Evolutionary conservation across 23 tunicate genomes (phyloP), one percentile per base, ranked within the genome.

Genomic region (Ciona savignyi): DNA sequence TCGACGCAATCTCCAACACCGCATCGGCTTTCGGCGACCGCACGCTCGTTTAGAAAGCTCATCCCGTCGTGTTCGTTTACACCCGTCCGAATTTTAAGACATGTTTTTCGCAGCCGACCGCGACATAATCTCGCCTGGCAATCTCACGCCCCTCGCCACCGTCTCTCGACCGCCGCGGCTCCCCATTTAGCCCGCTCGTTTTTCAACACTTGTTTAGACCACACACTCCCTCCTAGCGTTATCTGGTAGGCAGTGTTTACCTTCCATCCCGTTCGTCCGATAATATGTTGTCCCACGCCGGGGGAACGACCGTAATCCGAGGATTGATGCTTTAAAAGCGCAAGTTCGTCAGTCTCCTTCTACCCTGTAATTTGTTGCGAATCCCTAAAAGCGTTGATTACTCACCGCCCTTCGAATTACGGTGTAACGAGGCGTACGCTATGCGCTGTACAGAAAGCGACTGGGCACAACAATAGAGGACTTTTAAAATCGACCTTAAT

Each of bases 281-380:
- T 42, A 42, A 42, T 42, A 42, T 42, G 56, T 42, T 42, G 56
- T 42, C 56, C 56, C 56, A 42, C 56, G 56, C 56, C 9, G 56
- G 56, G 56, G 56, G 56, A 42, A 42, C 56, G 56, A 15, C 56
- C 56, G 56, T 42, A 42, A 42, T 42, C 56, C 56, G 56, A 42
- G 56, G 9, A 42, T 42, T 42, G 56, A 42, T 42, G 11, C 56
- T 9, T 42, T 6, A 42, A 42, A 42, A 42, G 56, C 56, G 15
- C 56, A 6, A 9, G 56, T 15, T 42, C 56, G 56, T 15, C 56
- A 9, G 56, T 15, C 56, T 15, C 11, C 56, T 15, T 15, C 56
- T 42, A 42, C 11, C 56, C 56, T 9, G 56, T 42, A 42, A 42
- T 42, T 42, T 42, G 56, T 42, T 42, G 56, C 56, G 15, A 42